Evolutionary conservation across 2,113 vertebrate species (phyloP), one percentile per base, ranked within the genome.

Genomic region (Caracal caracal): DNA sequence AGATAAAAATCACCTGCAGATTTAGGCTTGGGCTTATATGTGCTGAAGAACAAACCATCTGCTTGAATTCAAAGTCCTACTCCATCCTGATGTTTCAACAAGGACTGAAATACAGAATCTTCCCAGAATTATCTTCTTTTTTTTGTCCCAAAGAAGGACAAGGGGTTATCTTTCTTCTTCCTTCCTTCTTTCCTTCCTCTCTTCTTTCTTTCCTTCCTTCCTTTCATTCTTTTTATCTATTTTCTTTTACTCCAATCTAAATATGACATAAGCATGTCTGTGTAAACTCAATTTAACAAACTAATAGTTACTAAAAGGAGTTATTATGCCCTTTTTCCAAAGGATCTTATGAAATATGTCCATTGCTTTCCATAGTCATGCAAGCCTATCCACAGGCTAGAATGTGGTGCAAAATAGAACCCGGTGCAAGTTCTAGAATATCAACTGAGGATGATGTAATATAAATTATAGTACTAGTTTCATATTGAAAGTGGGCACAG

Each of bases 341-440:
- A 59, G 2, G 10, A 3, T 33, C 33, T 88, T 90, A 76, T 28
- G 17, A 75, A 90, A 10, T 88, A 13, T 68, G 22, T 70, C 10
- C 24, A 86, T 82, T 94, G 47, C 53, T 94, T 93, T 61, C 87
- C 43, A 78, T 53, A 89, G 33, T 61, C 65, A 86, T 71, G 43
- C 0, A 59, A 65, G 15, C 53, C 75, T 70, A 19, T 68, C 17
- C 82, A 30, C 66, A 53, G 26, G 33, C 51, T 1, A 80, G 47
- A 95, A 84, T 3, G 28, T 86, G 49, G 49, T 82, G 4, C 35
- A 65, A 24, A 20, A 79, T 2, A 80, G 53, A 95, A 81, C 6
- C 1, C 47, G 24, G 7, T 37, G 3, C 16, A 59, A 19, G 15
- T 94, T 24, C 22, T 84, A 35, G 33, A 65, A 12, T 11, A 90